Conservation (phyloP, 2,888 invertebrate genomes). For the Heliconius aoede region DNA sequence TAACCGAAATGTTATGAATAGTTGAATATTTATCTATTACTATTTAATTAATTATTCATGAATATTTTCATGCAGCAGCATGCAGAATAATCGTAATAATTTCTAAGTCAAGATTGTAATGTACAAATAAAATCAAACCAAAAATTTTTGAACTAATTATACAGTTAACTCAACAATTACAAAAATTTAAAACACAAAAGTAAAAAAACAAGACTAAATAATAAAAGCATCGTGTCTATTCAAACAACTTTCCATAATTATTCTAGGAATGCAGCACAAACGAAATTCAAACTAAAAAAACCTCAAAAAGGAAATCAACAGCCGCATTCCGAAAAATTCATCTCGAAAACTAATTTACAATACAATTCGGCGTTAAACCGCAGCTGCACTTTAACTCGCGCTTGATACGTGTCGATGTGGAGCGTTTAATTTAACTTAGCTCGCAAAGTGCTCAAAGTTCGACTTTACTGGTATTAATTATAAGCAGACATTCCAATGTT, state of each 20-base stretch:
- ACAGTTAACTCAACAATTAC: neutral
- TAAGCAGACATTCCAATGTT: conserved; percentile 49
- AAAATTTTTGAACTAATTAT: neutral
- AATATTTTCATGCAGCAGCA: neutral
- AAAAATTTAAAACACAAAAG: neutral
- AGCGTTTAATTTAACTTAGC: conserved; percentile 77
- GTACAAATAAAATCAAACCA: too few relatives aligned
- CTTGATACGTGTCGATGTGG: conserved; percentile 69
- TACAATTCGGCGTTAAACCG: conserved; percentile 63
- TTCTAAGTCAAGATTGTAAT: too few relatives aligned
- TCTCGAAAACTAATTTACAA: conserved; percentile 65
- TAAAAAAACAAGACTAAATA: neutral
- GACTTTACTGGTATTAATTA: conserved; percentile 62
- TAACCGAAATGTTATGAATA: neutral
- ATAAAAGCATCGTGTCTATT: neutral
- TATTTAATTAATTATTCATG: neutral
- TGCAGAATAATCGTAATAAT: neutral
- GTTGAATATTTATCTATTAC: neutral
- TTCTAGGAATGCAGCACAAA: neutral
- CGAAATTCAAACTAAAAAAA: conserved; percentile 3
- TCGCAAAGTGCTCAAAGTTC: conserved; percentile 64
- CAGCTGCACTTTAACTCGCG: conserved; percentile 62
- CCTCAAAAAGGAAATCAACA: conserved; percentile 10
- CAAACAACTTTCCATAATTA: neutral
- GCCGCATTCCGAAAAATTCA: conserved; percentile 39